Percentiles rank a stretch among this genome's conserved stretches.
Evolutionary conservation across 2,113 vertebrate genomes (phyloP).

Genomic region (Rhinopomastus cyanomelas): DNA sequence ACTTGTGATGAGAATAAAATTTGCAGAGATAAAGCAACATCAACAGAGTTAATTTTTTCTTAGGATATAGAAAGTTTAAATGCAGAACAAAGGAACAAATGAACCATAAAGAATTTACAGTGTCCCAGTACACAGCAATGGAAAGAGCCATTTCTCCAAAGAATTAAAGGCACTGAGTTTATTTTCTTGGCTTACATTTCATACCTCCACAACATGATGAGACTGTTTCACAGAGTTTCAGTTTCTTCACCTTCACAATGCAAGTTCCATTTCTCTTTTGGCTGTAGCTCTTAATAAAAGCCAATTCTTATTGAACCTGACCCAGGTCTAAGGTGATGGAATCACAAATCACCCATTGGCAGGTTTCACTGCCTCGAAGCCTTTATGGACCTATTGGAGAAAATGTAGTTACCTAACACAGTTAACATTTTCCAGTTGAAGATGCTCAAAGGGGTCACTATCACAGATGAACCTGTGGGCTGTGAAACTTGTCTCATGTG

Average conservation of each 20-base stretch:
- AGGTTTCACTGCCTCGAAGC: not conserved
- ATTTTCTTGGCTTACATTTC: not conserved
- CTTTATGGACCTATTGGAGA: not conserved
- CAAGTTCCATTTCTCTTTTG: not conserved
- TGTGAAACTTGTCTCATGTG: not conserved
- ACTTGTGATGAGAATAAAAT: not conserved
- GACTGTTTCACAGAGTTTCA: not conserved
- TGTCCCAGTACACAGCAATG: rapidly evolving
- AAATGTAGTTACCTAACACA: not conserved
- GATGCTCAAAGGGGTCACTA: not conserved
- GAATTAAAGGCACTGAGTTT: not conserved
- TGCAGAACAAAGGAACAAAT: not conserved
- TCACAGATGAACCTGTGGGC: not conserved
- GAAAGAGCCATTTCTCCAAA: not conserved
- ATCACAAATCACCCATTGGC: not conserved
- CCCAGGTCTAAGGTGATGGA: not conserved
- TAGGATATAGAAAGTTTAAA: not conserved
- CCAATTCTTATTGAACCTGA: not conserved
- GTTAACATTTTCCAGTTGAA: not conserved
- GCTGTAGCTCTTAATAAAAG: not conserved
- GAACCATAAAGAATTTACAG: not conserved
- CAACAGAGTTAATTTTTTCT: not conserved
- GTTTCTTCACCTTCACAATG: not conserved
- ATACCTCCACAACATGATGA: not conserved
- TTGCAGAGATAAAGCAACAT: not conserved